Evolutionary conservation across 2,113 vertebrate species (phyloP), one percentile per base, ranked within the genome.

Genomic region (Mustela lutreola): DNA sequence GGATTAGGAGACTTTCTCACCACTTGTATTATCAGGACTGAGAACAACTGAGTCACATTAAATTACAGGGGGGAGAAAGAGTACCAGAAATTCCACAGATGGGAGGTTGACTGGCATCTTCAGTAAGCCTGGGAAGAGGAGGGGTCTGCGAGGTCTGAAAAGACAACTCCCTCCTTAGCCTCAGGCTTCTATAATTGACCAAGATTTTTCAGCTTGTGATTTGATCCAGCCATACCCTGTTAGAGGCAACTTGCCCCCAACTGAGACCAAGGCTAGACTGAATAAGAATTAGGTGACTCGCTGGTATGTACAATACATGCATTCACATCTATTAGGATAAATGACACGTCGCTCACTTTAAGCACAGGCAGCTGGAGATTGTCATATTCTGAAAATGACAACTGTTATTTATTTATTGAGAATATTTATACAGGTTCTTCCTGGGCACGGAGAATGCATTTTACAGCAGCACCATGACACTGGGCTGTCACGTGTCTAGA

Each of bases 391-490:
- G 98, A 98, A 99, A 98, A 99, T 99, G 99, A 99, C 99, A 99
- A 99, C 99, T 99, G 99, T 99, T 99, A 99, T 98, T 99, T 99
- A 99, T 99, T 99, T 98, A 99, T 98, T 98, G 98, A 99, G 99
- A 99, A 98, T 99, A 99, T 99, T 99, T 99, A 98, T 98, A 98
- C 98, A 98, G 98, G 97, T 93, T 98, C 97, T 98, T 98, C 97
- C 97, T 97, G 96, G 97, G 98, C 96, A 97, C 56, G 36, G 97
- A 97, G 97, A 98, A 98, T 98, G 97, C 95, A 98, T 98, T 99
- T 98, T 98, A 91, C 98, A 98, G 98, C 97, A 95, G 98, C 94
- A 89, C 96, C 1, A 3, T 42, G 1, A 98, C 96, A 98, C 95
- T 6, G 1, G 92, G 53, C 93, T 89, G 93, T 98, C 98, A 97